These are phyloP conservation scores for Artibeus lituratus DNA, from an alignment of 2,797 vertebrate species.

Conservation along the genomic window DNA sequence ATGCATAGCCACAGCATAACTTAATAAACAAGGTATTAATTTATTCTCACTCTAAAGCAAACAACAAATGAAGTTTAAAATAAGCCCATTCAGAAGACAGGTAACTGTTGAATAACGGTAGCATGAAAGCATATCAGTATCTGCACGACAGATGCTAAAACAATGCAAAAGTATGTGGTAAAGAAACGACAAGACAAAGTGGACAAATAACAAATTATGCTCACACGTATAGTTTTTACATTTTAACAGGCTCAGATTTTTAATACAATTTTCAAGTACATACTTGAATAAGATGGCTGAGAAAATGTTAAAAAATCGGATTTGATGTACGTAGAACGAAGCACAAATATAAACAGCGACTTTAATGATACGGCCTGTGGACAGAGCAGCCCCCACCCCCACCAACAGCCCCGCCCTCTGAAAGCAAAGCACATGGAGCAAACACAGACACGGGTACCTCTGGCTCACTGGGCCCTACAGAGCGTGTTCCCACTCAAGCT, in stretches of 20 bases:
- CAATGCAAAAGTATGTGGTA: neutral
- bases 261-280: neutral
- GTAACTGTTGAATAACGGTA: neutral
- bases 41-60: neutral
- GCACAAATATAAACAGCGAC: neutral
- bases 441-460: neutral
- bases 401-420: neutral
- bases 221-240: neutral
- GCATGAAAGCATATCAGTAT: neutral
- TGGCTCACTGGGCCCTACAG: neutral
- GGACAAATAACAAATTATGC: neutral
- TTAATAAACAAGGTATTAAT: neutral
- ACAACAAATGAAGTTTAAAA: neutral
- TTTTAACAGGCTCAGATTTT: neutral
- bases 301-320: neutral
- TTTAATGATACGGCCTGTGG: neutral
- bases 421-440: too few species aligned
- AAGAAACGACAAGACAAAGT: neutral
- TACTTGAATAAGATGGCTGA: neutral
- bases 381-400: too few species aligned
- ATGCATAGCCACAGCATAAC: neutral
- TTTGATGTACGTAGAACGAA: neutral
- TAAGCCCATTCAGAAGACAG: neutral
- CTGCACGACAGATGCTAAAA: neutral
- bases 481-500: neutral